Evolutionary conservation across 1,140 invertebrate species (phyloP), one percentile per base, ranked within the genome.

Genomic region (Tetragonula clypearis): DNA sequence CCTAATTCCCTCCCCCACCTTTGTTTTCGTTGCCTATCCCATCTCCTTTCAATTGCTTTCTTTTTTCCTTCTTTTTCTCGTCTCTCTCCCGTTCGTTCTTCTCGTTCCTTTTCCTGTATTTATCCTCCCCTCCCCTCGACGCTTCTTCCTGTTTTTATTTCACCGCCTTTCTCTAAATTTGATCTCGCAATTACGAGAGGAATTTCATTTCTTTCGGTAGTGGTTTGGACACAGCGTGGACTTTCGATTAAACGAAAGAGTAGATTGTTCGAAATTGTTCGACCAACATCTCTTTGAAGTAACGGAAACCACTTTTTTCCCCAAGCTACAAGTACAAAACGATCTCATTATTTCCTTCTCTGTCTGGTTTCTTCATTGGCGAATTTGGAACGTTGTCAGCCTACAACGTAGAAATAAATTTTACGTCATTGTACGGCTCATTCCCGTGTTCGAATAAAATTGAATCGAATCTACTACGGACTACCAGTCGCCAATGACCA

Each of bases 1-100:
- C 35, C 76, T 60, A 49, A 79, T 81, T 68, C 53, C 23, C 26
- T 58, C 19, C 60, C 12, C 26, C 26, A 23, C 55, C 55, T 81
- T 60, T 68, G 69, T 85, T 81, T 81, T 35, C 26, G 19, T 55
- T 75, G 19, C 41, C 58, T 23, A 41, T 49, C 30, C 58, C 41
- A 9, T 35, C 66, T 23, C 19, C 19, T 49, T 58, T 30, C 26
- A 6, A 49, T 65, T 26, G 41, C 21, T 78, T 75, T 9, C 41
- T 0, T 49, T 49, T 49, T 8, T 49, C 41, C 41, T 49, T 53
- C 9, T 58, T 55, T 12, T 30, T 55, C 12, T 15, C 58, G 35
- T 30, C 23, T 58, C n/a, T 19, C 11, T 35, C n/a, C 56, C 14
- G 21, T 62, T 72, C 0, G 41, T 73, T 15, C 35, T 73, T 23